These are phyloP conservation scores for Helicoverpa armigera DNA, from an alignment of 1,140 invertebrate genomes.

Conservation along the genomic window DNA sequence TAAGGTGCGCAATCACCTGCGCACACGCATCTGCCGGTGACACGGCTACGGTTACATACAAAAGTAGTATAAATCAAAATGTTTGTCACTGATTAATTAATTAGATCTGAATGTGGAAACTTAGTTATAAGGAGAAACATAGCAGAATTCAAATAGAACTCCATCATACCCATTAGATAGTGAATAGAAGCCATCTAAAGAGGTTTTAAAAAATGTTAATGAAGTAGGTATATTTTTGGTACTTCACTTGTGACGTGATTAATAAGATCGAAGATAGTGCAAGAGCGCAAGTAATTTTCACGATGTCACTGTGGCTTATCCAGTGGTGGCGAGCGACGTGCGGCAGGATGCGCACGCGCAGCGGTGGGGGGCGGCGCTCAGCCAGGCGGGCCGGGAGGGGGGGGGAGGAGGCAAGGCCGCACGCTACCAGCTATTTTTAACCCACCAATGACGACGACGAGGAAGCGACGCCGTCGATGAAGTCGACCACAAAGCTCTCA, in stretches of 20 bases:
- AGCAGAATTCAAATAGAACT: too few relatives aligned
- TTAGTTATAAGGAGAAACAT: not conserved
- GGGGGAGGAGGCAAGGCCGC: constrained; percentile 29
- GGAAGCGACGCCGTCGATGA: not conserved
- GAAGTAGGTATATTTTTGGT: too few relatives aligned
- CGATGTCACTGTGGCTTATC: not conserved
- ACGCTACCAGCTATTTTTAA: constrained; percentile 58
- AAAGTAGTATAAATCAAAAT: constrained; percentile 29
- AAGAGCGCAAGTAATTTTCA: not conserved
- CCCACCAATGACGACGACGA: constrained; percentile 56
- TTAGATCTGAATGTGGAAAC: not conserved
- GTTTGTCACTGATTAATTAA: constrained; percentile 24
- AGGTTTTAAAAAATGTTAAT: too few relatives aligned
- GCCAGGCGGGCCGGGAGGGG: constrained; percentile 17
- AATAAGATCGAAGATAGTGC: too few relatives aligned
- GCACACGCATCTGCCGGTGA: constrained; percentile 32
- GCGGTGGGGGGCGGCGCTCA: constrained; percentile 8
- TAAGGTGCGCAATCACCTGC: constrained; percentile 44
- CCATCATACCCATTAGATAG: too few relatives aligned
- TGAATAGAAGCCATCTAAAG: too few relatives aligned
- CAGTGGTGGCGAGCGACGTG: not conserved
- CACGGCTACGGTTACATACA: not conserved
- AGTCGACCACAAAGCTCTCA: not conserved
- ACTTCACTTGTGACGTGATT: too few relatives aligned
- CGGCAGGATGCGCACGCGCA: not conserved